Evolutionary conservation across 2,113 vertebrate species (phyloP), one percentile per base, ranked within the genome.

Genomic region (Phyllostomus hastatus): DNA sequence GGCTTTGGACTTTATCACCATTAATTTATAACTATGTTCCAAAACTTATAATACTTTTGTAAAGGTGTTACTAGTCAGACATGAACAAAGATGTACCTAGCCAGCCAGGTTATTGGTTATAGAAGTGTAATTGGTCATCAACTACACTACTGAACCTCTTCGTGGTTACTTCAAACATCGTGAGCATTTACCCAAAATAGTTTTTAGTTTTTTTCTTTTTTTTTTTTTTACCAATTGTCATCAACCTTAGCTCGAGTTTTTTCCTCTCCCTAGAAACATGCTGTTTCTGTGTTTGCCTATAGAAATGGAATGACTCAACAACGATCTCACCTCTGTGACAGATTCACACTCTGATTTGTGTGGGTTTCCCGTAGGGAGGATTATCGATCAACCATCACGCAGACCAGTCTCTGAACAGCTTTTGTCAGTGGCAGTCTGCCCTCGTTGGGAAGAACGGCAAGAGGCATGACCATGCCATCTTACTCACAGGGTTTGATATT

Each of bases 351-450:
- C 67, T 96, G 83, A 50, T 57, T 22, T 87, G 20, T 96, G 52
- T 64, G 90, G 88, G 66, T 97, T 97, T 92, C 95, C 92, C 90
- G 0, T 96, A 99, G 99, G 97, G 99, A 41, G 99, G 99, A 87
- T 97, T 99, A 64, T 95, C 98, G 97, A 99, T 99, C 97, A 99
- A 99, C 97, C 99, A 99, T 95, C 99, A 99, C 0, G 99, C 99
- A 0, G 99, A 99, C 98, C 99, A 99, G 96, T 99, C 99, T 43
- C 98, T 99, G 92, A 99, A 99, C 97, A 99, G 99, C 89, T 99
- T 99, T 97, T 99, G 99, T 83, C 99, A 99, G 97, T 99, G 99
- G 99, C 99, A 99, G 31, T 99, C 99, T 1, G 99, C 99, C 52
- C 98, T 99, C 57, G 94, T 99, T 28, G 99, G 99, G 52, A 99